Conservation (phyloP, 2,113 vertebrate species). For the Sarotherodon lohbergeri region DNA sequence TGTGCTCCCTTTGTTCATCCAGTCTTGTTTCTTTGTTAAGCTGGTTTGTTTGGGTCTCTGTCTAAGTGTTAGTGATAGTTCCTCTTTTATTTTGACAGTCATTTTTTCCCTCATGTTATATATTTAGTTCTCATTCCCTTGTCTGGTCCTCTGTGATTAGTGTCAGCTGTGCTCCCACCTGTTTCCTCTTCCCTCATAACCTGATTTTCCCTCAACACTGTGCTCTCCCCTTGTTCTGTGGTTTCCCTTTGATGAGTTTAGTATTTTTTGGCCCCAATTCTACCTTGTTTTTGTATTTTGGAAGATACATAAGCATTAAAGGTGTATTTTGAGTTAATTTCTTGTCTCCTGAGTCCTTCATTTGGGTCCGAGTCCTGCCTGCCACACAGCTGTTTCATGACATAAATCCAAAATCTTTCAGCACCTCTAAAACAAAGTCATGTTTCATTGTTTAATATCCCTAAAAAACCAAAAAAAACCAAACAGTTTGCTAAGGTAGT, state of each 20-base stretch:
- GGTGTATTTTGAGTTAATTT: neutral
- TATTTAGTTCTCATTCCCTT: neutral
- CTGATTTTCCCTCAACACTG: neutral
- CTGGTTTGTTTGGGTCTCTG: neutral
- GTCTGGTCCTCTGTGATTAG: neutral
- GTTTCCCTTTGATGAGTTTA: neutral
- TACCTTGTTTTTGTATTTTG: neutral
- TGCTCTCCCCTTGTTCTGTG: neutral
- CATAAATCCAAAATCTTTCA: neutral
- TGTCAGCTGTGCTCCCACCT: neutral
- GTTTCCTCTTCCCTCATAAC: neutral
- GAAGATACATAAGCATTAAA: neutral
- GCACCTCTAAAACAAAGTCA: neutral
- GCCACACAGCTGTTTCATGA: neutral
- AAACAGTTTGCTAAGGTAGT: neutral
- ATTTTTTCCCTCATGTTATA: neutral
- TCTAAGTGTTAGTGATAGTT: neutral
- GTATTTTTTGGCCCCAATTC: neutral
- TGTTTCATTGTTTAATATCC: neutral
- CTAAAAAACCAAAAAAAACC: neutral
- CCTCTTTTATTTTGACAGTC: neutral
- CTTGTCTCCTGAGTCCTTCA: neutral
- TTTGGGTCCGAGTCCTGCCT: neutral
- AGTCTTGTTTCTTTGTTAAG: neutral
- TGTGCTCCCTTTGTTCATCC: neutral